phyloP scores from a whole-genome alignment of 2,113 vertebrate species.

The Sula dactylatra region DNA sequence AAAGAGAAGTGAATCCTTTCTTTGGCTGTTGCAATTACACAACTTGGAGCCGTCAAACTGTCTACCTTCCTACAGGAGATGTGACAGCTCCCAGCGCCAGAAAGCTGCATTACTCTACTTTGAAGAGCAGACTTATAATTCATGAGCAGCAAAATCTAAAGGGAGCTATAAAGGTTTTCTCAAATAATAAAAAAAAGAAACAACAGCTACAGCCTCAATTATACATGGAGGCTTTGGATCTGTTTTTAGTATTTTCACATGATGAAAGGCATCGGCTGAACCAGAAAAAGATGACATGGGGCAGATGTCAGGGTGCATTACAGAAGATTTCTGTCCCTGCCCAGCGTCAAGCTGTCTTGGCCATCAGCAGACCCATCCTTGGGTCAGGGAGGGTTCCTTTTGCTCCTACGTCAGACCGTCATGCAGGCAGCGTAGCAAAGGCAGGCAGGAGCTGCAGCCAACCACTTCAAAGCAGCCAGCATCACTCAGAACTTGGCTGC shows the following conservation, averaged over 20 bases:
- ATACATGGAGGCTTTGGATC: background rate
- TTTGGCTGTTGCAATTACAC: background rate
- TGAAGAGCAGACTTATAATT: slow-evolving; percentile 40
- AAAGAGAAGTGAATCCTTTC: background rate
- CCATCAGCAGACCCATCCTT: background rate
- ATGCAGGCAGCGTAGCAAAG: background rate
- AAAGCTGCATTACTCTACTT: background rate
- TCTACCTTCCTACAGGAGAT: slow-evolving; percentile 20
- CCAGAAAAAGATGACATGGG: background rate
- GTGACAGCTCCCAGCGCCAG: background rate
- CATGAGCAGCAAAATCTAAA: slow-evolving; percentile 29
- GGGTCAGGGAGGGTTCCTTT: background rate
- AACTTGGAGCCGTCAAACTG: background rate
- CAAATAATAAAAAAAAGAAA: background rate
- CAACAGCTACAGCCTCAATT: background rate
- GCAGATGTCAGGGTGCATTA: background rate
- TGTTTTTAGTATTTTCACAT: slow-evolving; percentile 2
- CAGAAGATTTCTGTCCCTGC: background rate
- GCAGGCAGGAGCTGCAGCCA: background rate
- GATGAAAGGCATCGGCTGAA: background rate
- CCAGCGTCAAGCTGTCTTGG: background rate
- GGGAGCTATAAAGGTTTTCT: slow-evolving; percentile 6
- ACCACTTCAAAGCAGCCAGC: background rate
- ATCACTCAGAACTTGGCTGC: background rate
- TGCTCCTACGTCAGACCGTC: background rate